Base-by-base conservation (phyloP, 2,888 invertebrate genomes). In the Ormyrus pomaceus region DNA sequence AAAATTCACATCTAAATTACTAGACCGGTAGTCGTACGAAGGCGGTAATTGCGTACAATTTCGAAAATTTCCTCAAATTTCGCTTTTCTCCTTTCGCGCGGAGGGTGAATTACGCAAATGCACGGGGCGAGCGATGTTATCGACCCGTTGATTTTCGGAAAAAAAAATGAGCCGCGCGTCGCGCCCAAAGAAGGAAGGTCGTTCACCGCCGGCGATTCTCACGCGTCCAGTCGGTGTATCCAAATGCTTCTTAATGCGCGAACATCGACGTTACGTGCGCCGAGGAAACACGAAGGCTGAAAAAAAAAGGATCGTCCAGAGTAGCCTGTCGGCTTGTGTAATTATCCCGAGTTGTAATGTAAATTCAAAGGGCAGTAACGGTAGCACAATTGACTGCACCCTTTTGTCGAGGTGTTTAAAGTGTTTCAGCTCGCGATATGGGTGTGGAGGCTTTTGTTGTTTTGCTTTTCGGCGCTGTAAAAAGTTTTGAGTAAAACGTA, bases 141-240 rank as follows among this genome's bases (percentile, higher is more conserved):
- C 83, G 79, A 82, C 80, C 85, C 82, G 85, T 86, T 84, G 84
- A 86, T 86, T 86, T 86, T 83, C 83, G 83, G 72, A 66, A 72
- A 66, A 83, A 78, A 72, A 66, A 83, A 66, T 56, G 11, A 64
- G 46, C 19, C 13, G 46, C 55, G 62, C 50, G 50, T 9, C 50
- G 53, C 56, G 6, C 59, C 65, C 58, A 66, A 50, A 56, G 46
- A 50, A n/a, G 81, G 74, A 70, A 79, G 86, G 82, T 86, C 84
- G 82, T 85, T 85, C 83, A 83, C 85, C 84, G 81, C 34, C 34
- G 76, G 69, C 83, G 83, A 84, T 85, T 85, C 86, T 84, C 84
- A 82, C 86, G 80, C 59, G 55, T 48, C 45, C 34, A n/a, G 10
- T 45, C n/a, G 6, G 11, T 34, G 10, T 13, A 58, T 70, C 34